phyloP scores from a whole-genome alignment of 2,797 vertebrate species.

The Acrossocheilus wenchowensis region DNA sequence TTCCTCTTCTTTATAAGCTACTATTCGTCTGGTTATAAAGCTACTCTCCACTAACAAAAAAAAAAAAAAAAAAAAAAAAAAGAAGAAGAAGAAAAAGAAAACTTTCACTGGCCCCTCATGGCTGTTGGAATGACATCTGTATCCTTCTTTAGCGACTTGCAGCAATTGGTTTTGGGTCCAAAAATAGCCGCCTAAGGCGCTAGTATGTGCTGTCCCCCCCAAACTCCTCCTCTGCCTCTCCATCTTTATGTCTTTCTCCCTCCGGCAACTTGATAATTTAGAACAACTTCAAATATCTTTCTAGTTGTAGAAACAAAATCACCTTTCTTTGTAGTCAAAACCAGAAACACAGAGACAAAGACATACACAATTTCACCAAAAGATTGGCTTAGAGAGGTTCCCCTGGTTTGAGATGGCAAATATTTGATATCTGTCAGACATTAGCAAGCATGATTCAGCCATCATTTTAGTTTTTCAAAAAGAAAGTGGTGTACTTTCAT shows the following conservation, averaged over 20 bases:
- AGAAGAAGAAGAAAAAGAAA: background rate
- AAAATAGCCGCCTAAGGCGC: slow-evolving; percentile 72
- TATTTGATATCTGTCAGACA: slow-evolving; percentile 17
- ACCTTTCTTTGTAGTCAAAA: slow-evolving; percentile 19
- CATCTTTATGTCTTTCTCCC: slow-evolving; percentile 69
- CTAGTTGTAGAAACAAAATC: slow-evolving; percentile 28
- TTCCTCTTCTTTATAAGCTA: no score
- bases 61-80: no score
- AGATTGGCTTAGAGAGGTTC: slow-evolving; percentile 3
- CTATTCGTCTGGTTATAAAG: no score
- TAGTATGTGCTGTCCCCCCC: slow-evolving; percentile 22
- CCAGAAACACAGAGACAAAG: background rate
- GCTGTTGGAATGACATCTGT: slow-evolving; percentile 67
- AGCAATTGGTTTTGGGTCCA: slow-evolving; percentile 69
- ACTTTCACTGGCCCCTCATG: background rate
- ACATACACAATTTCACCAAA: slow-evolving; percentile 2
- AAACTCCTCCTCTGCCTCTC: slow-evolving; percentile 61
- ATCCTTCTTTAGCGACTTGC: slow-evolving; percentile 74
- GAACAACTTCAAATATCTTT: slow-evolving; percentile 18
- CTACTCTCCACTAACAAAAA: no score
- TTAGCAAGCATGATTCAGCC: slow-evolving; percentile 31
- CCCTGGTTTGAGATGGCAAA: background rate
- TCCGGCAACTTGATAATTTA: slow-evolving; percentile 71
- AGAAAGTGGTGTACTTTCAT: slow-evolving; percentile 4
- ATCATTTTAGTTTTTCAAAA: slow-evolving; percentile 18